These are phyloP conservation scores for Enteromius afrohamiltoni DNA, from an alignment of 2,797 vertebrate species.

Conservation along the genomic window DNA sequence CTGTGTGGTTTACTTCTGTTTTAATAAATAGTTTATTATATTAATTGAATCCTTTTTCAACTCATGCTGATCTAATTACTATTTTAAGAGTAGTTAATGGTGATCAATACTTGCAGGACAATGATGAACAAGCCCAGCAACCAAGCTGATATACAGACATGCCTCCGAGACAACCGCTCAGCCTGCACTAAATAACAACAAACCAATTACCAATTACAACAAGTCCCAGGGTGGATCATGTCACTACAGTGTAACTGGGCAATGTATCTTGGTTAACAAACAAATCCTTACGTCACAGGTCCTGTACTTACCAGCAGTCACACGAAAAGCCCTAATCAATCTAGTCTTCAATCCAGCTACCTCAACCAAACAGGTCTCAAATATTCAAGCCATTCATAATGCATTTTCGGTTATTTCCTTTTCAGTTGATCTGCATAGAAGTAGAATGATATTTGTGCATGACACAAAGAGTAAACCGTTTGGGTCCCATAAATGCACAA, in stretches of 20 bases:
- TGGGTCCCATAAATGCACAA: neutral
- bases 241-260: neutral
- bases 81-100: neutral
- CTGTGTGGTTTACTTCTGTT: neutral
- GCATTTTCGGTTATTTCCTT: neutral
- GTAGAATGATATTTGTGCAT: neutral
- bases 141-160: neutral
- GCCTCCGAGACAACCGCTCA: neutral
- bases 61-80: neutral
- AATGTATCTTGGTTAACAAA: neutral
- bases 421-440: neutral
- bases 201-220: slow-evolving; percentile 14
- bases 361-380: neutral
- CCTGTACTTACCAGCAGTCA: neutral
- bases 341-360: neutral
- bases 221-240: neutral
- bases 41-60: neutral
- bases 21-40: neutral
- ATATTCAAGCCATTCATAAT: neutral
- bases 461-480: neutral
- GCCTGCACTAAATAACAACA: slow-evolving; percentile 12
- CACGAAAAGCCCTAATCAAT: neutral
- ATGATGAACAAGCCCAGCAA: neutral
- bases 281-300: neutral
- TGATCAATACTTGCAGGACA: neutral